These are phyloP conservation scores for Auanema sp. DNA, from an alignment of 2,888 invertebrate species.

Conservation along the genomic window DNA sequence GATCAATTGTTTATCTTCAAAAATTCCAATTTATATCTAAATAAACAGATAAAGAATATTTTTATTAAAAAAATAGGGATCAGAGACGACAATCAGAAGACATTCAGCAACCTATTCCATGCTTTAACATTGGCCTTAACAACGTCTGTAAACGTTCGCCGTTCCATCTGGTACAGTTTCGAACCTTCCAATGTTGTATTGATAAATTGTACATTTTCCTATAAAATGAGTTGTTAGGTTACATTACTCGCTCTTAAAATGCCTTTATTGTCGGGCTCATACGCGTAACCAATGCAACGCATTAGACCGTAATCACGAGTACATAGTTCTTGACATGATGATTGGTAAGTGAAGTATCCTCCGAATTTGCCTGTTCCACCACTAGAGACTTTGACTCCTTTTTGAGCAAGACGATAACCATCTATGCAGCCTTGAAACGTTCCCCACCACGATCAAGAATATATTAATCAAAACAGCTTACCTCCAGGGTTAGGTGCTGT, in stretches of 20 bases:
- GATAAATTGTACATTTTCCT: constrained; percentile 27
- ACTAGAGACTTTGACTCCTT: constrained; percentile 8
- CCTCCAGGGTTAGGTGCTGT: no score
- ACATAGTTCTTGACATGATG: constrained; percentile 19
- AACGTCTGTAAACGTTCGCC: constrained; percentile 13
- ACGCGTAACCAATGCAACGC: constrained; percentile 19
- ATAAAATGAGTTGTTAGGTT: neutral
- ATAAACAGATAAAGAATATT: no score
- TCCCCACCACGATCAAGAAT: no score
- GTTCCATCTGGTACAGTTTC: constrained; percentile 12
- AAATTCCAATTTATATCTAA: no score
- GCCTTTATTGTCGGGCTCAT: constrained; percentile 23
- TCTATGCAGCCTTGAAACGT: constrained; percentile 7
- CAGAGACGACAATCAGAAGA: no score
- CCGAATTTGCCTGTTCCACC: constrained; percentile 25
- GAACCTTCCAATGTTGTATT: constrained; percentile 17
- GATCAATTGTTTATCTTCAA: no score
- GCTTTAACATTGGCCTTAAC: constrained; percentile 1
- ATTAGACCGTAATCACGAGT: constrained; percentile 16
- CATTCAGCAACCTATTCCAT: no score
- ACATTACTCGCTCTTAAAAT: neutral
- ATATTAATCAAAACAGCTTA: no score
- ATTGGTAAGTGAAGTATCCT: constrained; percentile 25
- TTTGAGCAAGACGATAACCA: constrained; percentile 4
- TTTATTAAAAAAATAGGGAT: no score